Conservation (phyloP, 35 echinoderm and acorn worm species). For the Diadema setosum region DNA sequence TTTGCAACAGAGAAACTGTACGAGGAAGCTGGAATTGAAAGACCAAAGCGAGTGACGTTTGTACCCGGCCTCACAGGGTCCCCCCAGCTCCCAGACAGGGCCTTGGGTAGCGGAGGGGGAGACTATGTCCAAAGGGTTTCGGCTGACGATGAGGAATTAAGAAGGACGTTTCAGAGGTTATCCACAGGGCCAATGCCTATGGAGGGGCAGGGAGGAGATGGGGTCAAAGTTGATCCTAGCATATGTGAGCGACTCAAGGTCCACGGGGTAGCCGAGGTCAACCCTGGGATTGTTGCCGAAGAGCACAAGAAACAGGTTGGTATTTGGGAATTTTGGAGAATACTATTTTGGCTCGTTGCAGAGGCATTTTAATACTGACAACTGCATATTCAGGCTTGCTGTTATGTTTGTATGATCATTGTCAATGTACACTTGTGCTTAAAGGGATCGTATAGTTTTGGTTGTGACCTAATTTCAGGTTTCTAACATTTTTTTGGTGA, state of each 20-base stretch:
- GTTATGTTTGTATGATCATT: too few species aligned
- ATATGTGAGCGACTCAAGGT: not conserved
- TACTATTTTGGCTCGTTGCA: too few species aligned
- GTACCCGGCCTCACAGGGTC: not conserved
- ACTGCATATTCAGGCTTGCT: too few species aligned
- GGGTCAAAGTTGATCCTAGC: not conserved
- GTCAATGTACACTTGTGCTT: too few species aligned
- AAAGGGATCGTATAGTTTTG: too few species aligned
- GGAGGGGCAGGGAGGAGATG: not conserved
- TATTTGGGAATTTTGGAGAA: too few species aligned
- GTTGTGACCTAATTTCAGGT: too few species aligned
- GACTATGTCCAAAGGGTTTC: not conserved
- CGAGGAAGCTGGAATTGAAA: not conserved
- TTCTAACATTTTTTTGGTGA: too few species aligned
- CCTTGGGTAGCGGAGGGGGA: not conserved
- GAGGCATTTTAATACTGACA: too few species aligned
- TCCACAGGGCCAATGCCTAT: too few species aligned
- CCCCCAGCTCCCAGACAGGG: not conserved
- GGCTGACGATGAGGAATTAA: not conserved
- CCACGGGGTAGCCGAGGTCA: slow-evolving; percentile 27
- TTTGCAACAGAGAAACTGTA: not conserved
- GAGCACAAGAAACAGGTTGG: slow-evolving; percentile 65
- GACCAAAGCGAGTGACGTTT: slow-evolving; percentile 43
- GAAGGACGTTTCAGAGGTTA: not conserved
- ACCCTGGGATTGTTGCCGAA: slow-evolving; percentile 40